Base-by-base conservation (phyloP, 2,888 invertebrate species). In the Dynastes tityus region DNA sequence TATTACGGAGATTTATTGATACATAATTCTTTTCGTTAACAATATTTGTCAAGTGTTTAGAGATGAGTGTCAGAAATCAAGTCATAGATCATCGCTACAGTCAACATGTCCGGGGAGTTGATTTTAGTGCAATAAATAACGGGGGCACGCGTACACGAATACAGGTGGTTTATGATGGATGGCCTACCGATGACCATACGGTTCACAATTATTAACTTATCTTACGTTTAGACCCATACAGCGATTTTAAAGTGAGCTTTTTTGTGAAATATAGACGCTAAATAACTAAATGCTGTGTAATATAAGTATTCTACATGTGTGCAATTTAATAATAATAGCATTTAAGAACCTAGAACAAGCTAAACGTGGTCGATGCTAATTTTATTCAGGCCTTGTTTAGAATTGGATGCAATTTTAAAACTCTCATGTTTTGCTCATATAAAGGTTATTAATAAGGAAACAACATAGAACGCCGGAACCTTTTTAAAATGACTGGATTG, bases 161-260 rank as follows among this genome's bases (percentile, higher is more conserved):
- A 87, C 87, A 87, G 87, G 87, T 87, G 87, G 85, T 86, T 87
- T 86, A 86, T 88, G 88, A 88, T 88, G 87, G 87, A 88, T 88
- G 86, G 84, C 86, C 83, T 81, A 82, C 83, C 84, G 85, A 85
- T 87, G 82, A 82, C 81, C 82, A 83, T 81, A 82, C 86, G 86
- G 85, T 86, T 85, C 85, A 87, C 87, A 87, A 86, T 87, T 86
- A 87, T 87, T 85, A 65, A 68, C 51, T 68, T 22, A 68, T 51
- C 49, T 68, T 32, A 40, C 16, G 65, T 40, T 40, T 65, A 16
- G n/a, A 55, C 22, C 55, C 13, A 55, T 8, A 16, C 22, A 22
- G 6, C n/a, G 8, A 55, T n/a, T 13, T 55, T 1, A 16, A 55
- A n/a, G 3, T 55, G 16, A 55, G n/a, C 0, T 16, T 6, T 16